Conservation (phyloP, 2,888 invertebrate species). For the Lomographa bimaculata region DNA sequence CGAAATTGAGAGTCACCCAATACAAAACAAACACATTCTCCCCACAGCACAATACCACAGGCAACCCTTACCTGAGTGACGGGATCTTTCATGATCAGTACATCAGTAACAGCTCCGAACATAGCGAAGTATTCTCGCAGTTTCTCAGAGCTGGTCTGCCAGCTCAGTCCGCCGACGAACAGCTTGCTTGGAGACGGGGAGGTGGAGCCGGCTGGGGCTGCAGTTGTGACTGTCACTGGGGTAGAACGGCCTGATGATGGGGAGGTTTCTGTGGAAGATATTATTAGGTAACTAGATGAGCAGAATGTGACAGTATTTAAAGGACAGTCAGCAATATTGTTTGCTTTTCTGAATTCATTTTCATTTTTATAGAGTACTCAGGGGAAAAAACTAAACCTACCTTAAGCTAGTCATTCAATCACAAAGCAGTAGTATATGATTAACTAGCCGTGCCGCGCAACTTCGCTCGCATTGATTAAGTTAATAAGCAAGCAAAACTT, state of each 20-base stretch:
- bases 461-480: too few species aligned
- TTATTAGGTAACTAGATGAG: too few species aligned
- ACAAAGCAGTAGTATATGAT: too few species aligned
- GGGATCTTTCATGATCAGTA: conserved; percentile 97
- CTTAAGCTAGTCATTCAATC: too few species aligned
- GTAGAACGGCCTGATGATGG: conserved; percentile 90
- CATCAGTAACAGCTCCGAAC: conserved; percentile 96
- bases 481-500: too few species aligned
- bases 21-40: conserved; percentile 1
- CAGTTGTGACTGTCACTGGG: conserved; percentile 74
- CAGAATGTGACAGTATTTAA: too few species aligned
- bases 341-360: too few species aligned
- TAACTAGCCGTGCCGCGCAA: too few species aligned
- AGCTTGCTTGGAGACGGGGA: conserved; percentile 91
- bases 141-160: conserved; percentile 97
- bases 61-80: conserved; percentile 90
- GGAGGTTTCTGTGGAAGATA: conserved; percentile 62
- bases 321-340: too few species aligned
- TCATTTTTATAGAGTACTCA: too few species aligned
- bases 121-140: conserved; percentile 96
- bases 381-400: too few species aligned
- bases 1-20: neutral
- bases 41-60: neutral
- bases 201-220: conserved; percentile 53
- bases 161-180: conserved; percentile 95